Conservation (phyloP, 2,888 invertebrate species). For the Epinotia nisella region DNA sequence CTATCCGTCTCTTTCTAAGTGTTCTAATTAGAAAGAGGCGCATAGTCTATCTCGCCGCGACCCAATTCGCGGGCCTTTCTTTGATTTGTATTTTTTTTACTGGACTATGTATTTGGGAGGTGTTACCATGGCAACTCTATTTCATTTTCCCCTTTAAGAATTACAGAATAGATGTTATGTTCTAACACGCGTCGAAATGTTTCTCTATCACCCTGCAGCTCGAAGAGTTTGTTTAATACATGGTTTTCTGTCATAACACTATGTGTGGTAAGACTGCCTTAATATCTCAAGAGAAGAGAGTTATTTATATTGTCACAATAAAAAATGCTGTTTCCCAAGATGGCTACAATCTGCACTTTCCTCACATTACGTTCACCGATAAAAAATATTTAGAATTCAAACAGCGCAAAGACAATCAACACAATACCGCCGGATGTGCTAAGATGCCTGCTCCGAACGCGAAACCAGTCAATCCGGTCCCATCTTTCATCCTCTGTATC, state of each 20-base stretch:
- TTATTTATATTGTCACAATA: background rate
- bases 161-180: background rate
- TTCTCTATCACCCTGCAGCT: background rate
- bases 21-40: no score
- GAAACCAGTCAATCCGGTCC: conserved; percentile 41
- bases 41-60: no score
- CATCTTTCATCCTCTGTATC: conserved; percentile 33
- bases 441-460: conserved; percentile 34
- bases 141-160: background rate
- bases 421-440: conserved; percentile 33
- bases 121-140: no score
- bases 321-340: background rate
- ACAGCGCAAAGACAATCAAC: conserved; percentile 25
- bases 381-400: conserved; percentile 8
- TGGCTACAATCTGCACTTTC: no score
- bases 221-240: background rate
- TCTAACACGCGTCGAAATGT: no score
- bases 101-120: no score
- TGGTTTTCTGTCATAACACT: background rate
- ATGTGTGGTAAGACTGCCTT: no score
- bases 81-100: no score
- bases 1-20: no score
- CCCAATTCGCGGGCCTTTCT: no score
- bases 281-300: no score
- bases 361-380: no score